These are phyloP conservation scores for Rotaria socialis DNA, from an alignment of 2,888 invertebrate species.

Conservation along the genomic window DNA sequence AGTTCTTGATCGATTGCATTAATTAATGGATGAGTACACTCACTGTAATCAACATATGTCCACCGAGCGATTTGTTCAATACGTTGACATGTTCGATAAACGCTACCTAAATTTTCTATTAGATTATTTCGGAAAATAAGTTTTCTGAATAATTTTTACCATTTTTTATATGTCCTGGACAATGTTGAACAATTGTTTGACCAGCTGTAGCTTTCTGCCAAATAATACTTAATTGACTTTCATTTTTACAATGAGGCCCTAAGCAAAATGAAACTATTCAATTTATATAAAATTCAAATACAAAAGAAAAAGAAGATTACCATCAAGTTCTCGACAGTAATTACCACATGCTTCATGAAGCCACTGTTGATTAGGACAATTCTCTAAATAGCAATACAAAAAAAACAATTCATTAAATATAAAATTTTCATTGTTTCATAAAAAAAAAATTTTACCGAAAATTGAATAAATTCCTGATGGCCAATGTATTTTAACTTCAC, in stretches of 20 bases:
- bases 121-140: neutral
- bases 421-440: neutral
- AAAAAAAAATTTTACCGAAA: neutral
- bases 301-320: neutral
- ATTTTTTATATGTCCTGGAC: slow-evolving; percentile 12
- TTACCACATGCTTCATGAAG: slow-evolving; percentile 7
- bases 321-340: neutral
- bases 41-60: neutral
- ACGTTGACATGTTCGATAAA: neutral
- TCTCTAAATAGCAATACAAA: neutral
- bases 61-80: neutral
- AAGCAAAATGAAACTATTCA: neutral
- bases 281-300: neutral
- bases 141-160: neutral
- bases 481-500: neutral
- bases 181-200: neutral
- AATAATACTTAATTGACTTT: neutral
- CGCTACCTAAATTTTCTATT: neutral
- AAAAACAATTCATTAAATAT: neutral
- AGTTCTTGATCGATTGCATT: neutral
- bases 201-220: neutral
- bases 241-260: slow-evolving; percentile 35
- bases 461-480: neutral
- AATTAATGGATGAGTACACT: neutral
- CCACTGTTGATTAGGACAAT: neutral